Conservation (phyloP, 2,888 invertebrate species). For the Meteorus colon region DNA sequence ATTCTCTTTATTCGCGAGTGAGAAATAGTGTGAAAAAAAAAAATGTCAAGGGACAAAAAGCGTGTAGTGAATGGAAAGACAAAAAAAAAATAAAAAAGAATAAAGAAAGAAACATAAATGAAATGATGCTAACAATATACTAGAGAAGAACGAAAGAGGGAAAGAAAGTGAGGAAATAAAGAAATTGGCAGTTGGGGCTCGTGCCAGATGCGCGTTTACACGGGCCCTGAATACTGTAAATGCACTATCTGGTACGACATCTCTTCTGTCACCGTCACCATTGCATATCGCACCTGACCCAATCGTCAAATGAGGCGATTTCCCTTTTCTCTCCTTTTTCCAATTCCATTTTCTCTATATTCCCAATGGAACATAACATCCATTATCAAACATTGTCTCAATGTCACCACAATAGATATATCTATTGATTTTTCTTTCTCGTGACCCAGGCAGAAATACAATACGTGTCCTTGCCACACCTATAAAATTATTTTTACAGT, state of each 20-base stretch:
- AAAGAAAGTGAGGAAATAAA: slow-evolving; percentile 34
- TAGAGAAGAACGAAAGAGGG: slow-evolving; percentile 37
- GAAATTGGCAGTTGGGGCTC: slow-evolving; percentile 81
- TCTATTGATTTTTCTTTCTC: not conserved
- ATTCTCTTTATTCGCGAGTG: slow-evolving; percentile 40
- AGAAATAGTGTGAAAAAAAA: not conserved
- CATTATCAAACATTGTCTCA: not conserved
- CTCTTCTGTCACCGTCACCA: slow-evolving; percentile 74
- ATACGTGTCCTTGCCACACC: slow-evolving; percentile 28
- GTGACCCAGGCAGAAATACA: slow-evolving; percentile 7
- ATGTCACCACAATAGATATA: not conserved
- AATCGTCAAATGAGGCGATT: not conserved
- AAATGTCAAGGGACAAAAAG: slow-evolving; percentile 33
- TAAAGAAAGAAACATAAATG: not conserved
- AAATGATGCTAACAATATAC: slow-evolving; percentile 4
- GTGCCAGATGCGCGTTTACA: slow-evolving; percentile 99
- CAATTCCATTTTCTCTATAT: not conserved
- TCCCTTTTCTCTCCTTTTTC: slow-evolving; percentile 11
- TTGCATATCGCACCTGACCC: slow-evolving; percentile 45
- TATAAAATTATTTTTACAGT: not conserved
- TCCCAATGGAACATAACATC: not conserved
- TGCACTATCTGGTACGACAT: slow-evolving; percentile 99
- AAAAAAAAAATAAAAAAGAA: slow-evolving; percentile 15
- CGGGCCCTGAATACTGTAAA: slow-evolving; percentile 88
- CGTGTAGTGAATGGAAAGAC: slow-evolving; percentile 16